Percentiles rank a stretch among this genome's conserved stretches.
Conservation (phyloP, 2,888 invertebrate species). For the Druceiella hillmani region DNA sequence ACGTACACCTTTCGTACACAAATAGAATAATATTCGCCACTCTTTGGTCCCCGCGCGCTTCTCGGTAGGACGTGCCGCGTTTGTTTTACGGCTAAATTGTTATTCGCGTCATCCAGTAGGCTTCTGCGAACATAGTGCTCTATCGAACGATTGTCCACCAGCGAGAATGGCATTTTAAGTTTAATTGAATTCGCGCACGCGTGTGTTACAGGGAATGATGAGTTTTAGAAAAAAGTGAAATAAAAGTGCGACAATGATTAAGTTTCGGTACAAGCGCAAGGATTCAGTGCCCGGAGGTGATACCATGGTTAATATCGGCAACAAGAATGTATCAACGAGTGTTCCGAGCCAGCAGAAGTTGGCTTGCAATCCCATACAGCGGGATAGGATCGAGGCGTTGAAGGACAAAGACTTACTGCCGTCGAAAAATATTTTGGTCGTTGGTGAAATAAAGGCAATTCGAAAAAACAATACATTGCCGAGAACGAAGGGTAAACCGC, state of each 20-base stretch:
- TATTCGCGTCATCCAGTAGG: too few species aligned
- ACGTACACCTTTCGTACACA: too few species aligned
- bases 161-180: too few species aligned
- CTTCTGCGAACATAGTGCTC: too few species aligned
- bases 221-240: conserved; percentile 29
- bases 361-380: conserved; percentile 38
- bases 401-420: conserved; percentile 43
- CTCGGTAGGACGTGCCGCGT: too few species aligned
- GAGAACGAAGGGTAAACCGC: conserved; percentile 27
- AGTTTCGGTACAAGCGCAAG: conserved; percentile 62
- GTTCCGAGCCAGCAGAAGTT: conserved; percentile 25
- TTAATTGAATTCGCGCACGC: too few species aligned
- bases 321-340: neutral
- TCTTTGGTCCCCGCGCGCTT: too few species aligned
- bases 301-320: conserved; percentile 18
- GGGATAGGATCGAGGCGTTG: conserved; percentile 45
- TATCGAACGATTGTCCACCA: too few species aligned
- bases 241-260: conserved; percentile 49
- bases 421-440: conserved; percentile 42
- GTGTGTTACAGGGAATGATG: conserved; percentile 31
- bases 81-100: too few species aligned
- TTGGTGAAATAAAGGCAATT: conserved; percentile 39
- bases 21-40: too few species aligned
- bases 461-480: conserved; percentile 43
- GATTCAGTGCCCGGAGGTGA: conserved; percentile 38